phyloP scores from a whole-genome alignment of 92 coral and sea anemone genomes.

The Palythoa grandiflora region DNA sequence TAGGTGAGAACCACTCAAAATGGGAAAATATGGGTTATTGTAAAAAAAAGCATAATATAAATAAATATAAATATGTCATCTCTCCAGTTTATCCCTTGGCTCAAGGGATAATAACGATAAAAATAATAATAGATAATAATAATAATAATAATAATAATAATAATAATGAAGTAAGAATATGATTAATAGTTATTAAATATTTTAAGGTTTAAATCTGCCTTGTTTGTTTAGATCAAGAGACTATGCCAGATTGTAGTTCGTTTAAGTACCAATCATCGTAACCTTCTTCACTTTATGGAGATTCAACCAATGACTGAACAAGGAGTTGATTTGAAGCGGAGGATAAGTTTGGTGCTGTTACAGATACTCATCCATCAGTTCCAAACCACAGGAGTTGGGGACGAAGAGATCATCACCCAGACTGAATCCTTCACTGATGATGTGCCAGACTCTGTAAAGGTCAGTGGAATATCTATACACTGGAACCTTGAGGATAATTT shows the following conservation, averaged over 20 bases:
- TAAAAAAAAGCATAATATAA: too few relatives aligned
- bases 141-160: too few relatives aligned
- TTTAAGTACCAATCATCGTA: conserved; percentile 74
- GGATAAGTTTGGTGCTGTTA: conserved; percentile 62
- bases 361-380: conserved; percentile 61
- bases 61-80: too few relatives aligned
- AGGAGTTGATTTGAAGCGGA: conserved; percentile 76
- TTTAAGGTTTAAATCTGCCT: not conserved
- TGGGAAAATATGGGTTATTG: too few relatives aligned
- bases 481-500: not conserved
- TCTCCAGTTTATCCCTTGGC: too few relatives aligned
- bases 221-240: conserved; percentile 71
- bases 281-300: conserved; percentile 77
- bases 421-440: conserved; percentile 13
- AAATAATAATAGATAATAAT: too few relatives aligned
- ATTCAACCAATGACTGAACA: conserved; percentile 82
- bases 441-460: conserved; percentile 62
- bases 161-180: too few relatives aligned
- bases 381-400: conserved; percentile 11
- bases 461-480: not conserved
- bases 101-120: too few relatives aligned
- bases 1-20: too few relatives aligned
- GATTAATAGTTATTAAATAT: not conserved
- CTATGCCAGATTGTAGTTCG: conserved; percentile 66
- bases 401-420: conserved; percentile 16